Percentiles rank a stretch among this genome's conserved stretches.
phyloP scores from a whole-genome alignment of 2,113 vertebrate species.

The Dasyurus viverrinus region DNA sequence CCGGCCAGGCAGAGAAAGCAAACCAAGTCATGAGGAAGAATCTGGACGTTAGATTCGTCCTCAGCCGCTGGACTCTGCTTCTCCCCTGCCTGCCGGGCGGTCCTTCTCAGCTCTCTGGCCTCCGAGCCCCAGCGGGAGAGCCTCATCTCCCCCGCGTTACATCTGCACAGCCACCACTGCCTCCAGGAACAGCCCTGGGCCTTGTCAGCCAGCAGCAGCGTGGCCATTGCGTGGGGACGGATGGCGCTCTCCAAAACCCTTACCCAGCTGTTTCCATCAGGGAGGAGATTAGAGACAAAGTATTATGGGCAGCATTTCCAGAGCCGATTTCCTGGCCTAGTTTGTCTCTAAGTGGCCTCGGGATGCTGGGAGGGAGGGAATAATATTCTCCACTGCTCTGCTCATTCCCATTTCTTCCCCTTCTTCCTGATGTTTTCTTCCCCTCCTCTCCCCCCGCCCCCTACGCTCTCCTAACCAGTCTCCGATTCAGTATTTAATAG shows the following conservation, averaged over 20 bases:
- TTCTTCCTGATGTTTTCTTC: conserved; percentile 46
- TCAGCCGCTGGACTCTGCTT: too few species aligned
- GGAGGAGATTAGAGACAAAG: conserved; percentile 42
- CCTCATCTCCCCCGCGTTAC: too few species aligned
- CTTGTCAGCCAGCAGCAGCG: conserved; percentile 24
- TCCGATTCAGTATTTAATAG: conserved; percentile 64
- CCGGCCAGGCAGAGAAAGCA: too few species aligned
- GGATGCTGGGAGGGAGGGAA: conserved; percentile 40
- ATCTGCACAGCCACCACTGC: background rate
- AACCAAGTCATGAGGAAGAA: too few species aligned
- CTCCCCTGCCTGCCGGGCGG: too few species aligned
- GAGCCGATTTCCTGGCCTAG: conserved; percentile 32
- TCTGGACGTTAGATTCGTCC: too few species aligned
- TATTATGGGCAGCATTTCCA: conserved; percentile 10
- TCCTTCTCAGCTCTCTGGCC: too few species aligned
- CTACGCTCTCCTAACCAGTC: conserved; percentile 15
- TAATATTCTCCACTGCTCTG: background rate
- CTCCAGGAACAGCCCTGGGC: conserved; percentile 56
- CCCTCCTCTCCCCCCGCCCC: background rate
- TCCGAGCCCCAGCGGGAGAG: background rate
- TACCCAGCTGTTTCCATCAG: background rate
- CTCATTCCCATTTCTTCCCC: conserved; percentile 46
- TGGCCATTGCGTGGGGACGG: background rate
- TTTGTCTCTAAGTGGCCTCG: conserved; percentile 38
- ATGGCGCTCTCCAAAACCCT: background rate